Percentiles rank a stretch among this genome's conserved stretches.
phyloP scores from a whole-genome alignment of 2,797 vertebrate genomes.

The Hypotaenidia philippensis region DNA sequence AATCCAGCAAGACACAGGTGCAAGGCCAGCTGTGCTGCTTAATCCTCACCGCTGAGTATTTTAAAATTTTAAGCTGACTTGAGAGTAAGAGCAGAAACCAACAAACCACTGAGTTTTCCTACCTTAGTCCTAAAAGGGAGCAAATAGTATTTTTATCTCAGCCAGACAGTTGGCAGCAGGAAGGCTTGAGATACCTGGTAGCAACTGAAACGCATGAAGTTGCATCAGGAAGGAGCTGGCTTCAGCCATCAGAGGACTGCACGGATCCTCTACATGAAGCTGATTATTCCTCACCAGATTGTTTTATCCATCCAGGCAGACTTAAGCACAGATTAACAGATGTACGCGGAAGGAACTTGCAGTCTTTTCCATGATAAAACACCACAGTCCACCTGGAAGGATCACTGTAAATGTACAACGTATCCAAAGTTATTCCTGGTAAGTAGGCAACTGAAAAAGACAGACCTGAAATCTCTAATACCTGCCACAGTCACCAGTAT shows the following conservation, averaged over 20 bases:
- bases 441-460: fast-evolving
- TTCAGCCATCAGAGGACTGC: not conserved
- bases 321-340: not conserved
- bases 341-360: not conserved
- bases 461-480: not conserved
- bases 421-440: not conserved
- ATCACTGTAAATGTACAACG: no score
- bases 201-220: not conserved
- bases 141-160: not conserved
- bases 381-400: not conserved
- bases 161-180: not conserved
- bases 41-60: slow-evolving; percentile 9
- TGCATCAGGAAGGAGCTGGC: not conserved
- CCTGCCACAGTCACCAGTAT: not conserved
- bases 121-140: not conserved
- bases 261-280: not conserved
- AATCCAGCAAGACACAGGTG: slow-evolving; percentile 43
- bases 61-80: slow-evolving; percentile 27
- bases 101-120: not conserved
- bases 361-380: not conserved
- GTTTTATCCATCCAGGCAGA: not conserved
- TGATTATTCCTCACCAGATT: not conserved
- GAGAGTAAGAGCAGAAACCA: not conserved
- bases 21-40: slow-evolving; percentile 47
- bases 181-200: not conserved